phyloP scores from a whole-genome alignment of 2,888 invertebrate species.

The Drosophila conformis region DNA sequence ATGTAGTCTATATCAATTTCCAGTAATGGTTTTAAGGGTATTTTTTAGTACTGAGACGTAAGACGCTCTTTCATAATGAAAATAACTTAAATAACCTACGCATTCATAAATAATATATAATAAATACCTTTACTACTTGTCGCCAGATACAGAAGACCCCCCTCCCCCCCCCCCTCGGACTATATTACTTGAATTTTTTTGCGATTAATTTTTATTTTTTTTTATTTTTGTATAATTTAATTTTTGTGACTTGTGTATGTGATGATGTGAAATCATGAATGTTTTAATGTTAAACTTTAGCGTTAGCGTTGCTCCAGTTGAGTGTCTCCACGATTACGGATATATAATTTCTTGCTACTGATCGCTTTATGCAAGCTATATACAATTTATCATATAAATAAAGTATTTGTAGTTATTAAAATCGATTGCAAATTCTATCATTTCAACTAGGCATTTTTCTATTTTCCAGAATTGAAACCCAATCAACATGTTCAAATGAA shows the following conservation, averaged over 20 bases:
- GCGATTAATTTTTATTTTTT: conserved; percentile 4
- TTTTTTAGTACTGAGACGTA: conserved; percentile 57
- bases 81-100: conserved; percentile 19
- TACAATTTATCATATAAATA: conserved; percentile 72
- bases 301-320: conserved; percentile 41
- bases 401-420: conserved; percentile 74
- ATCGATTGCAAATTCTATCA: conserved; percentile 19
- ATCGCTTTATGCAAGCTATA: conserved; percentile 56
- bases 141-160: conserved; percentile 7
- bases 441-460: background rate
- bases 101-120: conserved; percentile 2
- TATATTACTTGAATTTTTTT: conserved; percentile 14
- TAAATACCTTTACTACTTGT: conserved; percentile 5
- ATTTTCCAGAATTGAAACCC: background rate
- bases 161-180: background rate
- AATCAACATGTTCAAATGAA: background rate
- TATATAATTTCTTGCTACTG: conserved; percentile 45
- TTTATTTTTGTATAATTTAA: conserved; percentile 13
- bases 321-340: conserved; percentile 38
- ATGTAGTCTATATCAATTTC: conserved; percentile 57
- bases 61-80: conserved; percentile 62
- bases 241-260: conserved; percentile 10
- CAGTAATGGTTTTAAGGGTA: conserved; percentile 71
- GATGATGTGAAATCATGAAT: conserved; percentile 13
- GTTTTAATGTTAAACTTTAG: conserved; percentile 45